Percentiles rank a stretch among this genome's conserved stretches.
These are phyloP conservation scores for Drosophila gaucha DNA, from an alignment of 2,888 invertebrate species.

Conservation along the genomic window DNA sequence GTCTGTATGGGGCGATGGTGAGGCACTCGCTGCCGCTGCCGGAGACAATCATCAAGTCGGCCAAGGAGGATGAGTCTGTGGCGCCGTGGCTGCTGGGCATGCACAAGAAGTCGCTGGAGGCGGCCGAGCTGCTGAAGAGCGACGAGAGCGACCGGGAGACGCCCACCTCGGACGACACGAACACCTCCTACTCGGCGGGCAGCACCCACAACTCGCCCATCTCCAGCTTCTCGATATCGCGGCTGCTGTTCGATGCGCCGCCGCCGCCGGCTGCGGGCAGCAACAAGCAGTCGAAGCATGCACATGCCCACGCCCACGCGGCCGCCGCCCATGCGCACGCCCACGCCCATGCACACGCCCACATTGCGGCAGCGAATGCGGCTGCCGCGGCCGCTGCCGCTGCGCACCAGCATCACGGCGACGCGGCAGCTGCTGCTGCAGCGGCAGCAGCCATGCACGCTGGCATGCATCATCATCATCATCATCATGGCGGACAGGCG, in stretches of 20 bases:
- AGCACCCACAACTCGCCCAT: constrained; percentile 85
- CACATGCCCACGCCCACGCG: constrained; percentile 53
- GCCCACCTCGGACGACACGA: constrained; percentile 87
- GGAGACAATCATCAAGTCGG: constrained; percentile 98
- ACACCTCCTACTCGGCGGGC: constrained; percentile 85
- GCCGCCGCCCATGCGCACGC: constrained; percentile 47
- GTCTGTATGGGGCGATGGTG: constrained; percentile 99
- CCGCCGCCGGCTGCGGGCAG: constrained; percentile 47
- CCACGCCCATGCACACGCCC: constrained; percentile 52
- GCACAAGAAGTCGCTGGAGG: constrained; percentile 98
- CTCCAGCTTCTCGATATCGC: constrained; percentile 84
- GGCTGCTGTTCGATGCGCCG: constrained; percentile 83
- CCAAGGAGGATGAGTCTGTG: constrained; percentile 97
- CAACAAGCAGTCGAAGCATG: constrained; percentile 59
- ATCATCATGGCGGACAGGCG: constrained; percentile 31
- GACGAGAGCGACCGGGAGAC: constrained; percentile 90
- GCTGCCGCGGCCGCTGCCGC: constrained; percentile 50
- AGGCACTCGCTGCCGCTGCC: constrained; percentile 99
- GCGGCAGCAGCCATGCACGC: constrained; percentile 54
- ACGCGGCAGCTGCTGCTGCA: constrained; percentile 49
- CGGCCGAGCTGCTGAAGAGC: constrained; percentile 95
- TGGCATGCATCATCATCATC: constrained; percentile 60
- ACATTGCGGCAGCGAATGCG: constrained; percentile 62
- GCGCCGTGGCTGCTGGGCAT: constrained; percentile 99
- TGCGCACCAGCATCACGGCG: constrained; percentile 57